phyloP scores from a whole-genome alignment of 53 echinoderm and acorn worm species.

The Glandiceps talaboti region DNA sequence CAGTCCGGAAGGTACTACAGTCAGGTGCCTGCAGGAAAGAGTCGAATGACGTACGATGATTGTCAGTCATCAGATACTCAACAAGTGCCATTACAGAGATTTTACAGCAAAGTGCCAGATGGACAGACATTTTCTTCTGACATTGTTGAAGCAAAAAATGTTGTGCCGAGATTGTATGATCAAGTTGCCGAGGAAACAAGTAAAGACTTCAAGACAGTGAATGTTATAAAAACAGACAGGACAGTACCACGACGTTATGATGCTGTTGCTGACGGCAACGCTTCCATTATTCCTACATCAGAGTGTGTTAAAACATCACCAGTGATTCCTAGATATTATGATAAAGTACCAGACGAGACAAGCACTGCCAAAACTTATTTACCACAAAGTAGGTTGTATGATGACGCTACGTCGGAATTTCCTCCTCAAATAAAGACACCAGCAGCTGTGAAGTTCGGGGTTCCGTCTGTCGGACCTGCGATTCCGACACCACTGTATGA shows the following conservation, averaged over 20 bases:
- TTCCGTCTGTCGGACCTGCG: not conserved
- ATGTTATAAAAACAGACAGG: not conserved
- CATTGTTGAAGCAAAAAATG: too few relatives aligned
- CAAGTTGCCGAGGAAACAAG: not conserved
- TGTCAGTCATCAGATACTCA: too few relatives aligned
- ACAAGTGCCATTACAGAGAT: too few relatives aligned
- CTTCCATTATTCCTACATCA: not conserved
- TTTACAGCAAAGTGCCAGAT: too few relatives aligned
- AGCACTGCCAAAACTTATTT: not conserved
- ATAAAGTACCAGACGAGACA: not conserved
- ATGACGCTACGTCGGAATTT: not conserved
- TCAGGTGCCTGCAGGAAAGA: too few relatives aligned
- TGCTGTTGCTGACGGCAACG: not conserved
- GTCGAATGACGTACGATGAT: too few relatives aligned
- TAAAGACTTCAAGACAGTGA: not conserved
- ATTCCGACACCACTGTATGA: slow-evolving; percentile 19
- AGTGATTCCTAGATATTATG: not conserved
- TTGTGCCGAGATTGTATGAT: too few relatives aligned
- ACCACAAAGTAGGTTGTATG: not conserved
- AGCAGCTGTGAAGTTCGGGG: not conserved
- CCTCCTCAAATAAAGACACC: too few relatives aligned
- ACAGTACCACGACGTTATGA: not conserved
- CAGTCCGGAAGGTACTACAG: too few relatives aligned
- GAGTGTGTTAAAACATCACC: not conserved
- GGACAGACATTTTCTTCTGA: too few relatives aligned